These are phyloP conservation scores for Epinephelus lanceolatus DNA, from an alignment of 2,113 vertebrate genomes.

Conservation along the genomic window DNA sequence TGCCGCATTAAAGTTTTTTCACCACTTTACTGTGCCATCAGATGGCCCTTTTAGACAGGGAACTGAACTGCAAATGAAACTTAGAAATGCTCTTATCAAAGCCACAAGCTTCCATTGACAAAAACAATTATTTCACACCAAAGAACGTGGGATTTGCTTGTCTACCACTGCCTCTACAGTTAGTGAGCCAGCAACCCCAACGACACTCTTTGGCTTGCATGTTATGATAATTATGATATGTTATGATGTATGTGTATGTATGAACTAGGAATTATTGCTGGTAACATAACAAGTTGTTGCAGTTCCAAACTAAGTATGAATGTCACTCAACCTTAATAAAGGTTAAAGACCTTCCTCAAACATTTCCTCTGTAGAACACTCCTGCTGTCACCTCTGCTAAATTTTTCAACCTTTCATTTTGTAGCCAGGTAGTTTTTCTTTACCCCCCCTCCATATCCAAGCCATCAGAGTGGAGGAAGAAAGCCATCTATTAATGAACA, in stretches of 20 bases:
- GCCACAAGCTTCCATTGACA: too few species aligned
- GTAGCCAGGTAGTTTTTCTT: constrained; percentile 16
- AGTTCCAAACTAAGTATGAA: constrained; percentile 8
- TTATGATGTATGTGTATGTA: neutral
- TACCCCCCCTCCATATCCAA: constrained; percentile 29
- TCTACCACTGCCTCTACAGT: too few species aligned
- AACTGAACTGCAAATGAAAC: too few species aligned
- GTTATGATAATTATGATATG: neutral
- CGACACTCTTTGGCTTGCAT: neutral
- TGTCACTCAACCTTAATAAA: constrained; percentile 31
- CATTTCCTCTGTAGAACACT: constrained; percentile 18
- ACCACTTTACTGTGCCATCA: too few species aligned
- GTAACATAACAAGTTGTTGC: neutral
- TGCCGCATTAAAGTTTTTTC: too few species aligned
- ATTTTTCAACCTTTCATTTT: constrained; percentile 43
- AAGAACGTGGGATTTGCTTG: too few species aligned
- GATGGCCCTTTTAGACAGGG: too few species aligned
- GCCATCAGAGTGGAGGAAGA: constrained; percentile 48
- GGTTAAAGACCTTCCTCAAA: constrained; percentile 30
- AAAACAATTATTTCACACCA: too few species aligned
- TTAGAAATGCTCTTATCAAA: too few species aligned
- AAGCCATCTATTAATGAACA: constrained; percentile 62
- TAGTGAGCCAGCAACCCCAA: neutral
- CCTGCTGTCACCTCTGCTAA: constrained; percentile 28
- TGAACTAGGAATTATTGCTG: neutral